Evolutionary conservation across 2,888 invertebrate species (phyloP).

Genomic region (Quadroppia sp.): DNA sequence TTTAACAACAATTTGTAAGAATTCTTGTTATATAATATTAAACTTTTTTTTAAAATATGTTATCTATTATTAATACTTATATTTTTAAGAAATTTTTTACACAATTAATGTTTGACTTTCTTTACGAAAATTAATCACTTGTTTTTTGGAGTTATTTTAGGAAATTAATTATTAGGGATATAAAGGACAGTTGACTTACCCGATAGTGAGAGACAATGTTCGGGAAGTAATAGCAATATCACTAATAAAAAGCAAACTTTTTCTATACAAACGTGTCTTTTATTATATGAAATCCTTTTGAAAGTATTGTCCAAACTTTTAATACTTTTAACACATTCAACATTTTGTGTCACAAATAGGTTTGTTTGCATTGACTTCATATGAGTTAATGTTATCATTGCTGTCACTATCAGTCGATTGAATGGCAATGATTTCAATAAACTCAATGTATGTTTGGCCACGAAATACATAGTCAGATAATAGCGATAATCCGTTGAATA

Average conservation of each 20-base stretch:
- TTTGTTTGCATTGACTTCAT: neutral
- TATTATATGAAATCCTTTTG: neutral
- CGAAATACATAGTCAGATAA: neutral
- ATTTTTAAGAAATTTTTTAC: neutral
- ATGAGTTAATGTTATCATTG: neutral
- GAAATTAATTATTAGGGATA: neutral
- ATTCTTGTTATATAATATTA: no score
- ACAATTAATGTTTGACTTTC: constrained; percentile 18
- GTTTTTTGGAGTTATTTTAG: neutral
- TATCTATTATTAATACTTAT: no score
- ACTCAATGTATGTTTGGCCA: neutral
- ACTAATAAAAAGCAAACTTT: constrained; percentile 20
- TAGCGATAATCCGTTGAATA: neutral
- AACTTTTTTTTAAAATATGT: no score
- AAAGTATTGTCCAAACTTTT: constrained; percentile 30
- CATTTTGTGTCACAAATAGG: neutral
- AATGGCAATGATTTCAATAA: neutral
- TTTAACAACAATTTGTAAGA: no score
- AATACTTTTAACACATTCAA: neutral
- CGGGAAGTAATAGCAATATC: constrained; percentile 17
- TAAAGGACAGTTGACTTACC: constrained; percentile 14
- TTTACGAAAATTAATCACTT: neutral
- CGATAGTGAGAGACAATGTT: constrained; percentile 16
- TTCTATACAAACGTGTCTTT: neutral
- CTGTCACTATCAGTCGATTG: neutral